A percentile compares a stretch with the other conserved stretches of the same genome.
Evolutionary conservation across 1,140 invertebrate genomes (phyloP).

Genomic region (Dinothrombium tinctorium): DNA sequence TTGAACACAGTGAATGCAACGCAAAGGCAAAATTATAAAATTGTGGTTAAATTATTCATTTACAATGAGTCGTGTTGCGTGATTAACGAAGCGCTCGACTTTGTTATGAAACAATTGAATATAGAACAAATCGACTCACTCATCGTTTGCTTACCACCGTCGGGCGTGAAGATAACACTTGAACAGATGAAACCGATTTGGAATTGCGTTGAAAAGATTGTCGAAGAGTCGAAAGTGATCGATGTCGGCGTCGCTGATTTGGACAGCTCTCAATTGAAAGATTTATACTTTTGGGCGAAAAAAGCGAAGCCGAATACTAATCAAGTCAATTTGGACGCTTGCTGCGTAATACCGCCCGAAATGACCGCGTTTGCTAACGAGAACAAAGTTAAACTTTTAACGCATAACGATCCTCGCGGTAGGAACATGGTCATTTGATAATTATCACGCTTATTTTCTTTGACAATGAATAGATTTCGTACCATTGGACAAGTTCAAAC

Average conservation of each 20-base stretch:
- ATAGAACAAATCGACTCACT: neutral
- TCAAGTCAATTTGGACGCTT: conserved; percentile 82
- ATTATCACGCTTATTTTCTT: too few relatives aligned
- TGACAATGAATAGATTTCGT: too few relatives aligned
- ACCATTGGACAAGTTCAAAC: too few relatives aligned
- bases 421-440: too few relatives aligned
- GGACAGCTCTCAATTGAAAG: conserved; percentile 47
- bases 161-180: too few relatives aligned
- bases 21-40: too few relatives aligned
- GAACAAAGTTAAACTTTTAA: conserved; percentile 73
- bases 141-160: neutral
- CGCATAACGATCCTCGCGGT: conserved; percentile 80
- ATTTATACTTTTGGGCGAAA: conserved; percentile 45
- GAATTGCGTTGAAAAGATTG: too few relatives aligned
- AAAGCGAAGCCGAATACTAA: conserved; percentile 66
- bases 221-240: too few relatives aligned
- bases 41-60: too few relatives aligned
- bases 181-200: too few relatives aligned
- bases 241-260: conserved; percentile 68
- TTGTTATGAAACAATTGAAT: neutral
- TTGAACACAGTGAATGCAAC: too few relatives aligned
- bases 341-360: conserved; percentile 76
- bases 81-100: neutral
- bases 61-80: too few relatives aligned
- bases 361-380: conserved; percentile 68